Percentiles rank a stretch among this genome's conserved stretches.
phyloP scores from a whole-genome alignment of 2,888 invertebrate genomes.

The Eretmocerus hayati region DNA sequence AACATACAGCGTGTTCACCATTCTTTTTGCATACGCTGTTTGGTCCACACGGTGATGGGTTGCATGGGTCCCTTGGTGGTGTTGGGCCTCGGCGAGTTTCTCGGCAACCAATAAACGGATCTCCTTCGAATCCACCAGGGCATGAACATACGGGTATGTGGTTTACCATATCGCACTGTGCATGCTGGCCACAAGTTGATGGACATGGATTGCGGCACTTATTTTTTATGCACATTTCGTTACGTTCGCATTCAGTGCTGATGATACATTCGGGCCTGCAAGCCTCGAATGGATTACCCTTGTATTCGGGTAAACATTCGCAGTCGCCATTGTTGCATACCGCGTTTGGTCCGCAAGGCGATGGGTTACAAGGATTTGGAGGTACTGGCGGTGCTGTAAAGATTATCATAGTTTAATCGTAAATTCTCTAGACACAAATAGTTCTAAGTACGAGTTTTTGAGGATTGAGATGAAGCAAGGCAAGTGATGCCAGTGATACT shows the following conservation, averaged over 20 bases:
- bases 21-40: conserved; percentile 45
- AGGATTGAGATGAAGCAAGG: too few relatives aligned
- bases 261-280: conserved; percentile 77
- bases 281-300: conserved; percentile 65
- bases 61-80: conserved; percentile 39
- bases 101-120: conserved; percentile 46
- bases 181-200: conserved; percentile 71
- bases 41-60: conserved; percentile 45
- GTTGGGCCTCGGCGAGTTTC: conserved; percentile 26
- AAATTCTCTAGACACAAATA: too few relatives aligned
- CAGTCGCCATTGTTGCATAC: conserved; percentile 67
- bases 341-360: conserved; percentile 72
- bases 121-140: conserved; percentile 43
- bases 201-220: conserved; percentile 81
- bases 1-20: conserved; percentile 46
- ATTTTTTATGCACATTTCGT: conserved; percentile 69
- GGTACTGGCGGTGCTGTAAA: conserved; percentile 21
- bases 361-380: conserved; percentile 51
- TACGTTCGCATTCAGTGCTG: conserved; percentile 69
- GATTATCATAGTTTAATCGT: too few relatives aligned
- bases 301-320: conserved; percentile 59
- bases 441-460: too few relatives aligned
- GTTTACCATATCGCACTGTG: conserved; percentile 71
- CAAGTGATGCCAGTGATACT: too few relatives aligned
- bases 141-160: conserved; percentile 60